phyloP scores from a whole-genome alignment of 2,888 invertebrate genomes.

The Morpho helenor region DNA sequence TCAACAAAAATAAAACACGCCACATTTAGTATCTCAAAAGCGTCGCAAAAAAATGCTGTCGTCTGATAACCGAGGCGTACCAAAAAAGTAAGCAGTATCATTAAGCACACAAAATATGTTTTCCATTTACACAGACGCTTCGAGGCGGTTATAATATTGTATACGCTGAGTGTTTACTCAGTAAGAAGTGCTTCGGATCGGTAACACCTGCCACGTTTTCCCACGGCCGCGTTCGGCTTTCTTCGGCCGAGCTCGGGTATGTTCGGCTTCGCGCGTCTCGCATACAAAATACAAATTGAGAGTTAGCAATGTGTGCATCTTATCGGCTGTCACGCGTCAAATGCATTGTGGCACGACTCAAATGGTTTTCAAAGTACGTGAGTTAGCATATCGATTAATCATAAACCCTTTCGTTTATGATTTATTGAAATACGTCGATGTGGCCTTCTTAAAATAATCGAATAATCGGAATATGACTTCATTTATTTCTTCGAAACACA shows the following conservation, averaged over 20 bases:
- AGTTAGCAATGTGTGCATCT: slow-evolving; percentile 33
- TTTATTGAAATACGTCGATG: slow-evolving; percentile 3
- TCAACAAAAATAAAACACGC: slow-evolving; percentile 56
- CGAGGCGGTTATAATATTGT: slow-evolving; percentile 77
- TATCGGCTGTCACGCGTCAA: slow-evolving; percentile 49
- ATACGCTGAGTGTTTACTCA: slow-evolving; percentile 77
- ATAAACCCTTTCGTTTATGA: slow-evolving; percentile 6
- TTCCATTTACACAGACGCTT: slow-evolving; percentile 76
- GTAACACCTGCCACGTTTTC: slow-evolving; percentile 77
- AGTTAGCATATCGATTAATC: slow-evolving; percentile 28
- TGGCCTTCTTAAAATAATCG: not conserved
- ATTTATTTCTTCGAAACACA: too few species aligned
- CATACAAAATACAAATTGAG: slow-evolving; percentile 41
- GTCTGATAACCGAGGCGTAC: slow-evolving; percentile 61
- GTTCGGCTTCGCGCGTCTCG: slow-evolving; percentile 45
- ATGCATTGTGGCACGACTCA: slow-evolving; percentile 47
- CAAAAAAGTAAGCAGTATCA: slow-evolving; percentile 76
- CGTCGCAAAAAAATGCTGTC: slow-evolving; percentile 70
- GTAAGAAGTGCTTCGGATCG: slow-evolving; percentile 74
- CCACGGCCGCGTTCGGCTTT: slow-evolving; percentile 64
- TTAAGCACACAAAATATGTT: slow-evolving; percentile 79
- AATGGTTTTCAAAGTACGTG: slow-evolving; percentile 41
- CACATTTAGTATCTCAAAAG: slow-evolving; percentile 45
- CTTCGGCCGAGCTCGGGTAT: slow-evolving; percentile 48
- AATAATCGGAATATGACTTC: too few species aligned